Percentiles rank a stretch among this genome's conserved stretches.
These are phyloP conservation scores for Phoeniculus purpureus DNA, from an alignment of 2,797 vertebrate genomes.

Conservation along the genomic window DNA sequence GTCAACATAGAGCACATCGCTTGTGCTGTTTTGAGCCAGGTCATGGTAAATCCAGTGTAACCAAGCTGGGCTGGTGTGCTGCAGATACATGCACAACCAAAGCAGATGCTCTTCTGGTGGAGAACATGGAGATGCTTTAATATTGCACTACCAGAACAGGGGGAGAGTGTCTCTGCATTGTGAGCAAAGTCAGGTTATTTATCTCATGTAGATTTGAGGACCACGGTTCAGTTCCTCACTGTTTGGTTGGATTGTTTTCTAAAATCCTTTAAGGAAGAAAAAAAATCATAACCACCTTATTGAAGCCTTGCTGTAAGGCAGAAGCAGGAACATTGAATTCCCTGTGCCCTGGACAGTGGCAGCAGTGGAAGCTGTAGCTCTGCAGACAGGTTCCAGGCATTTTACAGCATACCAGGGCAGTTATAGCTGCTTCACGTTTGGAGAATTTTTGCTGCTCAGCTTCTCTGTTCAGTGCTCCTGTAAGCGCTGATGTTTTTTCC, in stretches of 20 bases:
- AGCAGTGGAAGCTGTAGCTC: not conserved
- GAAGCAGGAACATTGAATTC: not conserved
- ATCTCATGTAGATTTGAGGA: not conserved
- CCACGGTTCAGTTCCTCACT: not conserved
- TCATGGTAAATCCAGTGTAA: not conserved
- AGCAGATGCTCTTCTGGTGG: not conserved
- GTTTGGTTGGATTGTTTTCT: not conserved
- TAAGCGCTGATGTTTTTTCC: not conserved
- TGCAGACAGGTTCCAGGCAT: not conserved
- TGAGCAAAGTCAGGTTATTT: not conserved
- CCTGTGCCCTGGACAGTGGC: not conserved
- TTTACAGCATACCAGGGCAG: not conserved
- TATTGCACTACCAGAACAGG: not conserved
- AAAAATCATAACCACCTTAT: not conserved
- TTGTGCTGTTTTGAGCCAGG: not conserved
- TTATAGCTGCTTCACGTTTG: not conserved
- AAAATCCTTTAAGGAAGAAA: not conserved
- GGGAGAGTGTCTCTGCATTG: not conserved
- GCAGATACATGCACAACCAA: not conserved
- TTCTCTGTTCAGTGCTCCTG: not conserved
- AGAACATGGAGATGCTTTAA: not conserved
- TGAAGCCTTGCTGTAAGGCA: not conserved
- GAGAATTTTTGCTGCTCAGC: not conserved
- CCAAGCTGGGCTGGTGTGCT: rapidly evolving
- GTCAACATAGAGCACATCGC: not conserved